phyloP scores from a whole-genome alignment of 1,140 invertebrate genomes.

The Littorina saxatilis region DNA sequence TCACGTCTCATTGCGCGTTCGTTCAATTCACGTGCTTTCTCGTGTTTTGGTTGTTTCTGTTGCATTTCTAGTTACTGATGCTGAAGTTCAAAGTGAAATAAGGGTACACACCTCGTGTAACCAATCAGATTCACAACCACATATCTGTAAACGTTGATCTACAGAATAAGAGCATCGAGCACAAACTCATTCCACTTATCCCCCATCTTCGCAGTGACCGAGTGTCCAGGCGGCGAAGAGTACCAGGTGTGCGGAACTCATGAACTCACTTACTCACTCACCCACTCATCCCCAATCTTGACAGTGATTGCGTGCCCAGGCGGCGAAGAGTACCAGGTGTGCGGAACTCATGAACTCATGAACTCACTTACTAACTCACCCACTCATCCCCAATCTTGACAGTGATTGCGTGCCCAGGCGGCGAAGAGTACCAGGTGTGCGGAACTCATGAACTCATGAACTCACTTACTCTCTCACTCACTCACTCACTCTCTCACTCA shows the following conservation, averaged over 20 bases:
- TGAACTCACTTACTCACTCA: neutral
- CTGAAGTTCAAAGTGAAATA: too few species aligned
- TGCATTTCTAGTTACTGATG: too few species aligned
- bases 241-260: conserved; percentile 85
- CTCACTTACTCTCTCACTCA: too few species aligned
- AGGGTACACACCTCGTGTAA: too few species aligned
- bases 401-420: conserved; percentile 80
- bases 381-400: neutral
- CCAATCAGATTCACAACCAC: too few species aligned
- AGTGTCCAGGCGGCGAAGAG: conserved; percentile 85
- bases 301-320: conserved; percentile 79
- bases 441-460: conserved; percentile 76
- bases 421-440: conserved; percentile 88
- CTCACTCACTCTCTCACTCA: too few species aligned
- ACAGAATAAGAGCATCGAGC: too few species aligned
- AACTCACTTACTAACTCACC: too few species aligned
- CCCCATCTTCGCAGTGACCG: conserved; percentile 45
- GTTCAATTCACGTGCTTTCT: too few species aligned
- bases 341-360: conserved; percentile 78
- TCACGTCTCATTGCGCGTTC: too few species aligned
- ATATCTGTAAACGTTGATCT: too few species aligned
- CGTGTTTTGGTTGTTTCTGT: too few species aligned
- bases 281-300: neutral
- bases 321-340: conserved; percentile 87
- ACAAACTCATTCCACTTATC: neutral